phyloP scores from a whole-genome alignment of 2,113 vertebrate species.

The Burhinus oedicnemus region DNA sequence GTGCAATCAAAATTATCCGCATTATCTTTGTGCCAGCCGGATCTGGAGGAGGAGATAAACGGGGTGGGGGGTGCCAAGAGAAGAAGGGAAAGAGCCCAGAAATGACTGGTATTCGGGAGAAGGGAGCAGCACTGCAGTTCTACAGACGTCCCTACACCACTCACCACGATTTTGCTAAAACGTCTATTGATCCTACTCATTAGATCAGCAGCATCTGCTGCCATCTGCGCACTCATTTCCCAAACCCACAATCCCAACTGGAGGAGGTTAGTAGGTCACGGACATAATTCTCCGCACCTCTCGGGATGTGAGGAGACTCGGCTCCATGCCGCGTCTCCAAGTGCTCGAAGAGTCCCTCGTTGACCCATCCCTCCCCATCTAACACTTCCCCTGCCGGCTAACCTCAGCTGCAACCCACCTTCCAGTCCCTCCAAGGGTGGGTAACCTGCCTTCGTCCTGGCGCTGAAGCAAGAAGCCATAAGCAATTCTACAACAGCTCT shows the following conservation, averaged over 20 bases:
- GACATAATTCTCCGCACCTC: background rate
- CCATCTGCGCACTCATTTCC: conserved; percentile 40
- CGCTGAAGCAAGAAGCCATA: background rate
- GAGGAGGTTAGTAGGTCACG: conserved; percentile 55
- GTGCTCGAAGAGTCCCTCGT: background rate
- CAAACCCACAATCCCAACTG: background rate
- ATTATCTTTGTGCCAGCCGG: background rate
- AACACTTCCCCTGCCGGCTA: background rate
- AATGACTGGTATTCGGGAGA: background rate
- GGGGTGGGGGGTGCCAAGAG: background rate
- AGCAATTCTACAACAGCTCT: background rate
- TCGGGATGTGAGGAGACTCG: background rate
- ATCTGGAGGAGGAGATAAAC: background rate
- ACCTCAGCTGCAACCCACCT: background rate
- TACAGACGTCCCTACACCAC: background rate
- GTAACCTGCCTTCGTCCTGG: background rate
- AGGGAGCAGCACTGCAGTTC: background rate
- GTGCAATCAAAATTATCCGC: background rate
- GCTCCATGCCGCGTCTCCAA: accelerated
- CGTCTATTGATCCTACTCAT: background rate
- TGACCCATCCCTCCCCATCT: background rate
- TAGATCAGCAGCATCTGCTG: conserved; percentile 13
- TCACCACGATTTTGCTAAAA: background rate
- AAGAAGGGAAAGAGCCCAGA: background rate
- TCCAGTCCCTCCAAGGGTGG: background rate